Percentiles rank a stretch among this genome's conserved stretches.
Conservation (phyloP, 2,888 invertebrate species). For the Scaeva pyrastri region DNA sequence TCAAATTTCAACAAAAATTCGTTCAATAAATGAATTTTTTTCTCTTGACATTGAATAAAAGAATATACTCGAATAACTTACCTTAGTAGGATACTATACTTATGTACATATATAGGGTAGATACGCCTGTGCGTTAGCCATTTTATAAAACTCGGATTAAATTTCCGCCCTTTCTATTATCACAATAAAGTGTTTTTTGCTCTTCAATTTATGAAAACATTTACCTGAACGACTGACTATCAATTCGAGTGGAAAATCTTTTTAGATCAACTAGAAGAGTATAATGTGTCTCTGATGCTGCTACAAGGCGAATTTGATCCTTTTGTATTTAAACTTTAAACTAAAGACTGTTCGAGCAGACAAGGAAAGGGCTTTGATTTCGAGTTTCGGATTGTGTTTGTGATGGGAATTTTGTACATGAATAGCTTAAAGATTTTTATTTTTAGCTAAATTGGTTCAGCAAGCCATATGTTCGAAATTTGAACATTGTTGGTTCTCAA, state of each 20-base stretch:
- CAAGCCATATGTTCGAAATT: background rate
- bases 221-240: conserved; percentile 64
- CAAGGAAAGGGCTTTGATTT: conserved; percentile 19
- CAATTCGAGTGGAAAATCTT: conserved; percentile 71
- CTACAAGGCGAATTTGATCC: conserved; percentile 78
- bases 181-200: conserved; percentile 43
- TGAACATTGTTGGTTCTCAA: background rate
- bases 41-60: conserved; percentile 12
- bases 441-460: background rate
- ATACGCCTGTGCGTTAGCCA: conserved; percentile 52
- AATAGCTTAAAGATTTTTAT: background rate
- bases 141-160: conserved; percentile 79
- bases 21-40: conserved; percentile 41
- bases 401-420: background rate
- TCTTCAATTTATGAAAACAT: conserved; percentile 32
- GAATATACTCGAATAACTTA: no score
- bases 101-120: background rate
- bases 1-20: conserved; percentile 74
- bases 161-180: conserved; percentile 81
- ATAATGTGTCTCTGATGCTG: conserved; percentile 60
- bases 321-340: conserved; percentile 32
- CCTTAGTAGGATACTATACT: background rate
- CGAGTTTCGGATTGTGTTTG: background rate
- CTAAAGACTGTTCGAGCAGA: conserved; percentile 15
- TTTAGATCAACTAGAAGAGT: conserved; percentile 71